Evolutionary conservation across 2,888 invertebrate genomes (phyloP), one percentile per base, ranked within the genome.

Genomic region (Mesorhabditis sp.): DNA sequence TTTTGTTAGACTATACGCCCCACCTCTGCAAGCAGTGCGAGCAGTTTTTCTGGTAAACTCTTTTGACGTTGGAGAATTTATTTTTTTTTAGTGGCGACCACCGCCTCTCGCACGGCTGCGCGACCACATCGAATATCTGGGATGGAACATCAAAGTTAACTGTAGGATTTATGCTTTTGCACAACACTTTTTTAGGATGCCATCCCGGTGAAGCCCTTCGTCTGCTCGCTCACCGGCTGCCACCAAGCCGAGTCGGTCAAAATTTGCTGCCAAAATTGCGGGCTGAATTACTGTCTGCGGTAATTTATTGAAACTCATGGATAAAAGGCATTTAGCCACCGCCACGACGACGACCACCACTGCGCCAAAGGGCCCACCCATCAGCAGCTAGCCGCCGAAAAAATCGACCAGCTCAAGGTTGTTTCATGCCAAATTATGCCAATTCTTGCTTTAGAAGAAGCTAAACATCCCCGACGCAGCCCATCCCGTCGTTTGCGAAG

Each of bases 21-120:
- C 58, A 50, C n/a, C 58, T 50, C 58, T 50, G 58, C 58, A 50
- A 50, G 58, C 58, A 50, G 10, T 50, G 58, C 58, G n/a, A 50
- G 58, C 58, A 50, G n/a, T 50, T 13, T 50, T 50, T 13, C 58
- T 50, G 58, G 58, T 50, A n/a, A 50, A n/a, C n/a, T 50, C n/a
- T 50, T 50, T n/a, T 13, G 7, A 50, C 7, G 58, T 50, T 50
- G 7, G n/a, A 13, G 7, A 13, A 50, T 50, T 0, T 50, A n/a
- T 50, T 50, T 50, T 50, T 50, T 50, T 50, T 50, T 50, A 50
- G 58, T 50, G 58, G 58, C 58, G 58, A 50, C n/a, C 58, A 50
- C 58, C 58, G 58, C 7, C 58, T 50, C 58, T 50, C 58, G 10
- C 58, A 50, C 58, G 58, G n/a, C 7, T 50, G 58, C n/a, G 7